Evolutionary conservation across 2,888 invertebrate species (phyloP).

Genomic region (Drosophila kuntzei): DNA sequence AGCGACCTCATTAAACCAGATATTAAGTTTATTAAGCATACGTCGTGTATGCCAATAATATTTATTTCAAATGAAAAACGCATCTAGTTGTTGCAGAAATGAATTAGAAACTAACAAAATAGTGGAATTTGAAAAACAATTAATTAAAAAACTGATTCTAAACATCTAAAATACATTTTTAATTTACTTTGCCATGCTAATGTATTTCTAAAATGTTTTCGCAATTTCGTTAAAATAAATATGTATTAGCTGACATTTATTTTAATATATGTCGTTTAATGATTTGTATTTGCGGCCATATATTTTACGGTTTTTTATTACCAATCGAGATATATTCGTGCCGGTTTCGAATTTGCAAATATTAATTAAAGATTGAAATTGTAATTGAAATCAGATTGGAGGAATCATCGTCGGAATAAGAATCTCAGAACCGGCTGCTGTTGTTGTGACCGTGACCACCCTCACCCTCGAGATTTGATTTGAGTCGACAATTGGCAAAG

Average conservation of each 20-base stretch:
- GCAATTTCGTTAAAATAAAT: constrained; percentile 1
- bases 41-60: constrained; percentile 3
- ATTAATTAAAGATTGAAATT: constrained; percentile 48
- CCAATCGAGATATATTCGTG: constrained; percentile 43
- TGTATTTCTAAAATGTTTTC: background rate
- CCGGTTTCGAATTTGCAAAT: constrained; percentile 29
- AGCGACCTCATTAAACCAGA: constrained; percentile 13
- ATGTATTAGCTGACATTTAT: constrained; percentile 8
- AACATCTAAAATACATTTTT: background rate
- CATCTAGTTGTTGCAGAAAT: background rate
- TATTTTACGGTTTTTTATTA: constrained; percentile 27
- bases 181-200: background rate
- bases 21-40: constrained; percentile 16
- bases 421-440: constrained; percentile 40
- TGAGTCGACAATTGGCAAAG: constrained; percentile 13
- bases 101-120: background rate
- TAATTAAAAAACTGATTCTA: background rate
- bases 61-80: constrained; percentile 1
- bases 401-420: constrained; percentile 2
- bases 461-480: constrained; percentile 2
- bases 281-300: constrained; percentile 28
- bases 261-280: constrained; percentile 19
- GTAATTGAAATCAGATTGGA: constrained; percentile 40
- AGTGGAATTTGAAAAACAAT: too few relatives aligned
- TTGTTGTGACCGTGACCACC: constrained; percentile 13